Percentiles rank a stretch among this genome's conserved stretches.
These are phyloP conservation scores for Melanotaenia duboulayi DNA, from an alignment of 2,113 vertebrate genomes.

Conservation along the genomic window DNA sequence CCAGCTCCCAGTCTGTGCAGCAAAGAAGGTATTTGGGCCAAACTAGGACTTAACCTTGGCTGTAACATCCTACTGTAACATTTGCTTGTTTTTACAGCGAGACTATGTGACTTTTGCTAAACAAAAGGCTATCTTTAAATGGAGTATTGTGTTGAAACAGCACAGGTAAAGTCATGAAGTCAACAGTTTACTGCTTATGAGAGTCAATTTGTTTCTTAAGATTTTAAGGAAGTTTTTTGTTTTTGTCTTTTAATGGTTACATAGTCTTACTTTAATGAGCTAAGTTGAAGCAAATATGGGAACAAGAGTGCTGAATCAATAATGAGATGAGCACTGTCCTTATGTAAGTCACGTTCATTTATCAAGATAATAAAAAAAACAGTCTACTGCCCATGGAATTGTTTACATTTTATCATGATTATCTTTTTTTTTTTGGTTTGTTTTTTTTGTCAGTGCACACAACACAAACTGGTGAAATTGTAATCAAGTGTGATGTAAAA, in stretches of 20 bases:
- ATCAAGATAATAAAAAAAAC: background rate
- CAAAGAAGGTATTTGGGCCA: conserved; percentile 3
- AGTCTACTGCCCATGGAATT: conserved; percentile 8
- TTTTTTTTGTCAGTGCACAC: conserved; percentile 30
- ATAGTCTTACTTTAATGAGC: conserved; percentile 45
- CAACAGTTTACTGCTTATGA: conserved; percentile 6
- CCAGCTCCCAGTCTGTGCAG: conserved; percentile 18
- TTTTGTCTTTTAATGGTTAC: conserved; percentile 34
- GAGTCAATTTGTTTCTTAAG: background rate
- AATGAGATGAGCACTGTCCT: conserved; percentile 37
- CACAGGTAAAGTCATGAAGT: conserved; percentile 20
- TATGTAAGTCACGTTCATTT: conserved; percentile 13
- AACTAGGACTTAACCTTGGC: conserved; percentile 15
- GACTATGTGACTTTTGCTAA: conserved; percentile 28
- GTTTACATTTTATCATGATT: background rate
- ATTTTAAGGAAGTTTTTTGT: background rate
- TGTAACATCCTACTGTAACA: conserved; percentile 6
- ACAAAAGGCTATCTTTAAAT: background rate
- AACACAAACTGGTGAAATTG: conserved; percentile 31
- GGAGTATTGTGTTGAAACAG: conserved; percentile 16
- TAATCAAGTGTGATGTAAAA: conserved; percentile 25
- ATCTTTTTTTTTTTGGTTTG: conserved; percentile 33
- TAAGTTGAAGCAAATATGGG: conserved; percentile 42
- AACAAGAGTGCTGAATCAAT: conserved; percentile 11
- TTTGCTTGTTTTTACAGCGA: conserved; percentile 32